Base-by-base conservation (phyloP, 2,888 invertebrate genomes). In the Dynastes grantii region DNA sequence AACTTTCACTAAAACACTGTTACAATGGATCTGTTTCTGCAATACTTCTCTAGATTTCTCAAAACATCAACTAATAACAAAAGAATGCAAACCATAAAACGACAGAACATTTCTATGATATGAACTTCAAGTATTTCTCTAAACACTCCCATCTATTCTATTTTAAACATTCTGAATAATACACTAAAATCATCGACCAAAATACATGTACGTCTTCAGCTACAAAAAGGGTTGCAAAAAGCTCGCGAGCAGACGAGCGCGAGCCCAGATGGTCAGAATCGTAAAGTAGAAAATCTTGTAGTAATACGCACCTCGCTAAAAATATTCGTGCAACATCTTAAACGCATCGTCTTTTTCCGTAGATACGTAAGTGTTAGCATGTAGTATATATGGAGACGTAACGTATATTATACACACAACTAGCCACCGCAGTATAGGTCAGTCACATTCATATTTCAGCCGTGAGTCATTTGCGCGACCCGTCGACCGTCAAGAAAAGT, bases 371-470 rank as follows among this genome's bases (percentile, higher is more conserved):
- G 55, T 22, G 22, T 55, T 55, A 55, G 55, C 22, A 22, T 55
- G n/a, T 55, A 37, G 32, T 27, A 5, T 68, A 68, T 51, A 37
- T 68, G 49, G 68, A 68, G 51, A 40, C 22, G 51, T 68, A 68
- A 75, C 61, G 45, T 61, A 40, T 37, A 58, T 58, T 45, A 29
- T 53, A 61, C 40, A n/a, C 27, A 71, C 29, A 71, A 51, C 27
- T 65, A 65, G 49, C 67, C 49, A 68, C 45, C 53, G 22, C 55
- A 53, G 77, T 77, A 68, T 77, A 77, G 77, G 77, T 77, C 77
- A 77, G 77, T 77, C 77, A 77, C 77, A 67, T 77, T 68, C 67
- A 77, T 77, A 77, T 68, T 68, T 77, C 37, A 65, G 65, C 37
- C 45, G 77, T 77, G 77, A 77, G 68, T 77, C 77, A 77, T 77